Evolutionary conservation across 2,113 vertebrate genomes (phyloP).

Genomic region (Sakesphorus luctuosus): DNA sequence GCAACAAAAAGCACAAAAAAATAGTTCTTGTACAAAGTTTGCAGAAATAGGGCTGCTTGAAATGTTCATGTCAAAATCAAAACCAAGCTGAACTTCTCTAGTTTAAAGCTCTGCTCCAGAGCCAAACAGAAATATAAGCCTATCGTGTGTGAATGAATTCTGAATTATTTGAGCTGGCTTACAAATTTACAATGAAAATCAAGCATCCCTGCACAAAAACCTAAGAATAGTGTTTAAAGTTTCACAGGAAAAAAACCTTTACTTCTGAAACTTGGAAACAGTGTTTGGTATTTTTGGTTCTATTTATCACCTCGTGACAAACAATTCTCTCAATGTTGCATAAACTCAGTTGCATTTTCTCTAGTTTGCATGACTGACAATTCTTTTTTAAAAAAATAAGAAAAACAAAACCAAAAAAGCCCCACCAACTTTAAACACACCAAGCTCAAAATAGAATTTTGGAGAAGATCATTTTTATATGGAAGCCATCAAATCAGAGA

Average conservation of each 20-base stretch:
- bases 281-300: background rate
- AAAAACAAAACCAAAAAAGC: background rate
- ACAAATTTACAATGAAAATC: background rate
- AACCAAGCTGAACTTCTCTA: conserved; percentile 8
- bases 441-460: conserved; percentile 12
- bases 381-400: background rate
- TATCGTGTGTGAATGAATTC: background rate
- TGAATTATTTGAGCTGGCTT: background rate
- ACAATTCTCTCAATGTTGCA: background rate
- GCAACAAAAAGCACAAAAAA: background rate
- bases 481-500: conserved; percentile 52
- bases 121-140: background rate
- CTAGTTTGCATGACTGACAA: background rate
- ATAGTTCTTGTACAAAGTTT: background rate
- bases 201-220: background rate
- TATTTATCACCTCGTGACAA: background rate
- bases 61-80: conserved; percentile 14
- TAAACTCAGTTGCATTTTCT: background rate
- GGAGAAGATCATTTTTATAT: conserved; percentile 24
- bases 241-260: background rate
- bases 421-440: background rate
- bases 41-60: background rate
- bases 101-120: background rate
- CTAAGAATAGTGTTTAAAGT: background rate
- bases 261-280: background rate